Base-by-base conservation (phyloP, 92 coral and sea anemone genomes). In the Heliopora coerulea region DNA sequence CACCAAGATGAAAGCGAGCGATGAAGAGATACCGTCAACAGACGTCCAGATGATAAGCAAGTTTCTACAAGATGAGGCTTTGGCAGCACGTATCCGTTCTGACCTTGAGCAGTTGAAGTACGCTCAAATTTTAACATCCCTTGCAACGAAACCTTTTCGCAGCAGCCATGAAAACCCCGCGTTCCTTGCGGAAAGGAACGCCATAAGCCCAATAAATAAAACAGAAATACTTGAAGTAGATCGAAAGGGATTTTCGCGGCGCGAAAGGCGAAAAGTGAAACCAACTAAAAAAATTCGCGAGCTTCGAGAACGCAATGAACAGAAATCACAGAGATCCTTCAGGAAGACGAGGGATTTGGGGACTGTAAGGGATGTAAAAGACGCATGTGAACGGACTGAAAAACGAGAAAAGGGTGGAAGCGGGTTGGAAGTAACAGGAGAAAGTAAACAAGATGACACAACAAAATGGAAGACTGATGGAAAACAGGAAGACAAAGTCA, bases 41-140 rank as follows among this genome's bases (percentile, higher is more conserved):
- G 32, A 26, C 25, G 20, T 15, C 58, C 20, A 1, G 34, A 67
- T 25, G 27, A 21, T 44, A 1, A 34, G n/a, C 59, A 28, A 39
- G 18, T 32, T 70, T 41, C 24, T 70, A 33, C 62, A 70, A 19
- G 57, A 54, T 33, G 77, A 30, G 5, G 77, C 26, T 4, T 26
- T 70, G 31, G 37, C 50, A 1, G 62, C 52, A 33, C 62, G 63
- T 1, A 54, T 70, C 19, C 19, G 25, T 23, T 52, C 62, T 8
- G 77, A 70, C 25, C 57, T 70, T 13, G 77, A 70, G 41, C 77
- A 54, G 42, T 58, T 70, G 17, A 70, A 70, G 27, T 70, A 70
- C 32, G 77, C 77, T 15, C 77, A 70, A 26, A 70, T 70, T 32
- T 25, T 70, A 54, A 70, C 77, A 35, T 70, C 77, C 3, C 50